Conservation (phyloP, 2,888 invertebrate species). For the Hipparchia semele region DNA sequence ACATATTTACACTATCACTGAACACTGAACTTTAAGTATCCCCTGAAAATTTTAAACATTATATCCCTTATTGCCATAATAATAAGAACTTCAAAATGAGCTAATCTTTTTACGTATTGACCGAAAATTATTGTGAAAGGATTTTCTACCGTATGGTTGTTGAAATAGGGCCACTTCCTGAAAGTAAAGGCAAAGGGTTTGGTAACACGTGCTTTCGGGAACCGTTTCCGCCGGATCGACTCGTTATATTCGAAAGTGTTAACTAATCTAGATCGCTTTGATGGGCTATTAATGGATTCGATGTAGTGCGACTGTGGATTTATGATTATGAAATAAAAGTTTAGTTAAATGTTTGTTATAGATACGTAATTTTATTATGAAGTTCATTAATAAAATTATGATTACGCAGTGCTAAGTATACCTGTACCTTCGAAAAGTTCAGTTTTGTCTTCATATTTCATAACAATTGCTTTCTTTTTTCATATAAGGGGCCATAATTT, state of each 20-base stretch:
- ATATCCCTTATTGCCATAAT: constrained; percentile 23
- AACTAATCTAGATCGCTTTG: constrained; percentile 68
- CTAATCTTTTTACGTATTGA: not conserved
- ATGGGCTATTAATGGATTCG: constrained; percentile 58
- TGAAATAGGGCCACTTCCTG: constrained; percentile 23
- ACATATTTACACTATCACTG: constrained; percentile 68
- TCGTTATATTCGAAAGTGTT: constrained; percentile 65
- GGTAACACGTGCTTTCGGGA: constrained; percentile 47
- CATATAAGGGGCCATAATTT: too few species aligned
- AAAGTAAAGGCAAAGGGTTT: constrained; percentile 35
- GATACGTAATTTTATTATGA: too few species aligned
- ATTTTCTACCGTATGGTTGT: constrained; percentile 33
- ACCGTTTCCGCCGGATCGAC: constrained; percentile 70
- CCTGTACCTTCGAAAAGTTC: too few species aligned
- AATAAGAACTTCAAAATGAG: constrained; percentile 26
- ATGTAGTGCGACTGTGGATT: constrained; percentile 49
- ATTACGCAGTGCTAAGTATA: too few species aligned
- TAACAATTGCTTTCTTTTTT: too few species aligned
- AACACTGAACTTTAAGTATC: constrained; percentile 15
- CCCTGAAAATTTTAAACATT: constrained; percentile 16
- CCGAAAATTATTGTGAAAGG: constrained; percentile 12
- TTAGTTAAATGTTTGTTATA: not conserved
- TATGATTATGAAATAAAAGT: constrained; percentile 30
- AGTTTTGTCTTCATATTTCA: too few species aligned
- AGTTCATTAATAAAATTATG: too few species aligned